Evolutionary conservation across 92 coral and sea anemone species (phyloP).

Genomic region (Scolanthus callimorphus): DNA sequence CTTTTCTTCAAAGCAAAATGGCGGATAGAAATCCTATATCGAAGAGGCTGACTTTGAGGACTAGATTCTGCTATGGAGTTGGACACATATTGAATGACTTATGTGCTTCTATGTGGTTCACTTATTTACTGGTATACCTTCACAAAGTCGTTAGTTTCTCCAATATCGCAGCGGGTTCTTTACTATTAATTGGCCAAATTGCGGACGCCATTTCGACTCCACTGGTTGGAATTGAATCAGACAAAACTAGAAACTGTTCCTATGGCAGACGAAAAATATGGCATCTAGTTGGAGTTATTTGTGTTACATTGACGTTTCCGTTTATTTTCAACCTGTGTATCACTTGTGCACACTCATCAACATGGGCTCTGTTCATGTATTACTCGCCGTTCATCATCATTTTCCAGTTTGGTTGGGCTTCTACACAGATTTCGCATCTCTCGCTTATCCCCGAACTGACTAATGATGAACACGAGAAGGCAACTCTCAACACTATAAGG

Average conservation of each 20-base stretch:
- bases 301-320: slow-evolving; percentile 87
- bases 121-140: slow-evolving; percentile 79
- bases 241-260: slow-evolving; percentile 68
- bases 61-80: slow-evolving; percentile 75
- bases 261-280: slow-evolving; percentile 91
- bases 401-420: slow-evolving; percentile 99
- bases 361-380: slow-evolving; percentile 64
- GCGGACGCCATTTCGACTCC: slow-evolving; percentile 94
- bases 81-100: slow-evolving; percentile 93
- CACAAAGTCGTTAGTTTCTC: slow-evolving; percentile 80
- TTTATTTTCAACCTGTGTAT: slow-evolving; percentile 83
- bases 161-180: slow-evolving; percentile 72
- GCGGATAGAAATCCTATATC: neutral
- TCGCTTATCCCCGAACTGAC: slow-evolving; percentile 93
- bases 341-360: slow-evolving; percentile 48
- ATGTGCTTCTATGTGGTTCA: slow-evolving; percentile 97
- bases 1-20: no score
- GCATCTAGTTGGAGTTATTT: slow-evolving; percentile 87
- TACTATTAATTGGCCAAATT: slow-evolving; percentile 83
- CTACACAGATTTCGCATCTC: slow-evolving; percentile 96
- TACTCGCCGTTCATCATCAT: slow-evolving; percentile 81
- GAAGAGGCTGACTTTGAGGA: neutral
- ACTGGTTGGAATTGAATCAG: slow-evolving; percentile 95
- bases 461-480: slow-evolving; percentile 62
- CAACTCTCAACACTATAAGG: slow-evolving; percentile 88